phyloP scores from a whole-genome alignment of 2,888 invertebrate genomes.

The Drosophila colorata region DNA sequence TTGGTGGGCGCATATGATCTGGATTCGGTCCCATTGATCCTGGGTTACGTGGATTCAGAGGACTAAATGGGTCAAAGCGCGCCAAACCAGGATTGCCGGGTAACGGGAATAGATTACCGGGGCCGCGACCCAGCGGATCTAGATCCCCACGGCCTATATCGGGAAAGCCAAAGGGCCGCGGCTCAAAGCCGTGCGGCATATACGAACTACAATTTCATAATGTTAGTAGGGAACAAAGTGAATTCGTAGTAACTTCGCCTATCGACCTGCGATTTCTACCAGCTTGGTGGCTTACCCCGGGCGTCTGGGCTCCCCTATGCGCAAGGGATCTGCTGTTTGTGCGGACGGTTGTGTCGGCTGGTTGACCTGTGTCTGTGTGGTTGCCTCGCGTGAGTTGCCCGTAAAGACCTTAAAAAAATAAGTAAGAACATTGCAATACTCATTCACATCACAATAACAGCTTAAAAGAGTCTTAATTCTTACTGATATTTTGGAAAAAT shows the following conservation, averaged over 20 bases:
- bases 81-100: conserved; percentile 35
- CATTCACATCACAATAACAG: too few relatives aligned
- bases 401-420: conserved; percentile 76
- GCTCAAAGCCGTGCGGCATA: conserved; percentile 59
- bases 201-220: conserved; percentile 37
- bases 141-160: conserved; percentile 91
- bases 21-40: conserved; percentile 86
- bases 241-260: background rate
- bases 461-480: too few relatives aligned
- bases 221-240: background rate
- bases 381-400: conserved; percentile 80
- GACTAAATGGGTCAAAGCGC: conserved; percentile 93
- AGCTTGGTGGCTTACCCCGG: conserved; percentile 51
- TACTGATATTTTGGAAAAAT: too few relatives aligned
- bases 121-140: conserved; percentile 89
- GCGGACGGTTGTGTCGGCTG: conserved; percentile 18
- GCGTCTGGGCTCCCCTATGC: conserved; percentile 74
- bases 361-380: conserved; percentile 79
- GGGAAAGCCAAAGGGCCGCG: conserved; percentile 83
- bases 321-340: conserved; percentile 66
- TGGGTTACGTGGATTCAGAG: conserved; percentile 86
- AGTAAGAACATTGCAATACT: too few relatives aligned
- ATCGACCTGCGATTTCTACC: too few relatives aligned
- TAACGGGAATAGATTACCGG: conserved; percentile 79
- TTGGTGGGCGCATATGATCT: conserved; percentile 90